Conservation (phyloP, 2,797 vertebrate genomes). For the Rallus crepitans region DNA sequence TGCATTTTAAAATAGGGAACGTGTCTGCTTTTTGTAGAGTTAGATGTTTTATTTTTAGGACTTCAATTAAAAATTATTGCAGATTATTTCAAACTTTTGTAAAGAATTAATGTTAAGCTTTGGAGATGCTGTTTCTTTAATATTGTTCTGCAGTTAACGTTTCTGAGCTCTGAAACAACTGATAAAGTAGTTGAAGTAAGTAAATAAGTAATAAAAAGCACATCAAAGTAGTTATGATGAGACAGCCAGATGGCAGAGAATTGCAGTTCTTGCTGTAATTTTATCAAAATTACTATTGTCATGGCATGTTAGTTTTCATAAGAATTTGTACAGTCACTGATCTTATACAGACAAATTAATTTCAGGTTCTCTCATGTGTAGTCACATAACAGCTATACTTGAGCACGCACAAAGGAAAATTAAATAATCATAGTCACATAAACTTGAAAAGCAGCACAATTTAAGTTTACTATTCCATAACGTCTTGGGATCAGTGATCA, state of each 20-base stretch:
- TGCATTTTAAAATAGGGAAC: slow-evolving; percentile 42
- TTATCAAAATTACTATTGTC: slow-evolving; percentile 88
- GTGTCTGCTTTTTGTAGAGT: neutral
- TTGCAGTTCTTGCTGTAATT: slow-evolving; percentile 83
- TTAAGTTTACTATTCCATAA: slow-evolving; percentile 83
- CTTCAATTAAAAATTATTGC: slow-evolving; percentile 28
- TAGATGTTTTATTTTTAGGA: neutral
- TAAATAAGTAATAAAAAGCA: slow-evolving; percentile 84
- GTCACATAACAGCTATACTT: slow-evolving; percentile 84
- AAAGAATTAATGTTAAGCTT: slow-evolving; percentile 20
- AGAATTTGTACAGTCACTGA: slow-evolving; percentile 85
- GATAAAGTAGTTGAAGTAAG: slow-evolving; percentile 78
- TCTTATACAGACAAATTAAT: slow-evolving; percentile 87
- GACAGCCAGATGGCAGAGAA: slow-evolving; percentile 84
- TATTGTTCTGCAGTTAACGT: slow-evolving; percentile 36
- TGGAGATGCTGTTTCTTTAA: slow-evolving; percentile 51
- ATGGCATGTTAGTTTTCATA: slow-evolving; percentile 87
- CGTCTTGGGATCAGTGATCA: slow-evolving; percentile 78
- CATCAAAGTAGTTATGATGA: slow-evolving; percentile 82
- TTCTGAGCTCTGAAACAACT: slow-evolving; percentile 67
- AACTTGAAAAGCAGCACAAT: slow-evolving; percentile 81
- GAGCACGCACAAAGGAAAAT: slow-evolving; percentile 85
- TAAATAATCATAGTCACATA: slow-evolving; percentile 86
- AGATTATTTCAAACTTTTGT: slow-evolving; percentile 6
- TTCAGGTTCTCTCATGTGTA: slow-evolving; percentile 86